These are phyloP conservation scores for Atta colombica DNA, from an alignment of 1,140 invertebrate genomes.

Conservation along the genomic window DNA sequence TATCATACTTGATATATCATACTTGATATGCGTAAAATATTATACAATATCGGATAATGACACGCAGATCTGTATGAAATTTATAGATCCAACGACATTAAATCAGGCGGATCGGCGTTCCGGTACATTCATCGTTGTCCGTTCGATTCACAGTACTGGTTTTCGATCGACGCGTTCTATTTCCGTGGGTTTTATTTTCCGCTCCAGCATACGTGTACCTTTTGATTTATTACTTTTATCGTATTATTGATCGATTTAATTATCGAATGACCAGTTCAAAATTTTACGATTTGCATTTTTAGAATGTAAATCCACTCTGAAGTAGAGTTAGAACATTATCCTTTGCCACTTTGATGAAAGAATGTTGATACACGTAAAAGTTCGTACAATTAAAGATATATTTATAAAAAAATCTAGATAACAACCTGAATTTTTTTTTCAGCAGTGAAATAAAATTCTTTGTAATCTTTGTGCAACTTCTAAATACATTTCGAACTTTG, in stretches of 20 bases:
- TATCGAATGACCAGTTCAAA: conserved; percentile 36
- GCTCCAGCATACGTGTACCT: conserved; percentile 29
- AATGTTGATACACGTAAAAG: background rate
- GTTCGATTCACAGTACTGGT: conserved; percentile 49
- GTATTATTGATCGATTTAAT: conserved; percentile 54
- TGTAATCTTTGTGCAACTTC: background rate
- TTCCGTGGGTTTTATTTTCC: conserved; percentile 38
- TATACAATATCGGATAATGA: conserved; percentile 41
- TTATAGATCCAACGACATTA: conserved; percentile 48
- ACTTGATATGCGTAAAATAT: conserved; percentile 15
- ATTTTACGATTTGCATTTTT: conserved; percentile 42
- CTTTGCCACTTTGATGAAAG: background rate
- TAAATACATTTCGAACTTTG: background rate
- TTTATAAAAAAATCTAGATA: background rate
- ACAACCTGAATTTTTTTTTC: background rate
- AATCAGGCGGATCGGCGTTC: conserved; percentile 47
- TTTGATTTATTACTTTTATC: conserved; percentile 53
- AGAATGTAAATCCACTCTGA: background rate
- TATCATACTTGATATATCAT: background rate
- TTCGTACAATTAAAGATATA: background rate
- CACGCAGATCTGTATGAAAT: conserved; percentile 35
- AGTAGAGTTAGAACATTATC: conserved; percentile 4
- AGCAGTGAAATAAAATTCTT: background rate
- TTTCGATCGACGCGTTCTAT: conserved; percentile 52
- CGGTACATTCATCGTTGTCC: conserved; percentile 53